Conservation (phyloP, 2,888 invertebrate genomes). For the Adineta ricciae region DNA sequence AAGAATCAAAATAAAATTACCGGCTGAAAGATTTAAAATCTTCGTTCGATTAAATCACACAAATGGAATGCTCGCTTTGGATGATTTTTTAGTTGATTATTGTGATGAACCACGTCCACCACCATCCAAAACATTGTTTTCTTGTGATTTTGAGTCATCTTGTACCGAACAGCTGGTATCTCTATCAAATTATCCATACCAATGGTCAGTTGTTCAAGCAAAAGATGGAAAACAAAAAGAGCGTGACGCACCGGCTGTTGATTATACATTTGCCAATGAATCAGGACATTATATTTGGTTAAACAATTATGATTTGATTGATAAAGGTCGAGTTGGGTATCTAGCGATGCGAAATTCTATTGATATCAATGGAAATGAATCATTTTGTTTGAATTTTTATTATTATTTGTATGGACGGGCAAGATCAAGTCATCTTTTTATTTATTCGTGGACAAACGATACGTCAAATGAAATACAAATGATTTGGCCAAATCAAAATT, state of each 20-base stretch:
- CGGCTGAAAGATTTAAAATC: background rate
- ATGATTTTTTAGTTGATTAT: background rate
- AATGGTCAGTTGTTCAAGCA: background rate
- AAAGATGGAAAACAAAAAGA: background rate
- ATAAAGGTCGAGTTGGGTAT: background rate
- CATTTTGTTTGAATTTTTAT: background rate
- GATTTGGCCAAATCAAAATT: background rate
- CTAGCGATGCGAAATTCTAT: background rate
- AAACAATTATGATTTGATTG: too few relatives aligned
- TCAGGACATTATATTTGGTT: background rate
- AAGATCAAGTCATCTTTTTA: background rate
- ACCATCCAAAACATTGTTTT: background rate
- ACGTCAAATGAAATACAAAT: background rate
- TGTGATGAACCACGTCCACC: background rate
- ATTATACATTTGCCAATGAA: background rate
- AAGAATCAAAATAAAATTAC: background rate
- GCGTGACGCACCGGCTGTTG: background rate
- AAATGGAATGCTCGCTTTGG: background rate
- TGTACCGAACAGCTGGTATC: background rate
- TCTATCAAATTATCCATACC: background rate
- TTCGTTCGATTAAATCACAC: background rate
- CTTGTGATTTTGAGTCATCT: background rate
- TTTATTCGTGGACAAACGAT: background rate
- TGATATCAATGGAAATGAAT: background rate
- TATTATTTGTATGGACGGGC: background rate